Evolutionary conservation across 2,113 vertebrate species (phyloP), one percentile per base, ranked within the genome.

Genomic region (Stegastes partitus): DNA sequence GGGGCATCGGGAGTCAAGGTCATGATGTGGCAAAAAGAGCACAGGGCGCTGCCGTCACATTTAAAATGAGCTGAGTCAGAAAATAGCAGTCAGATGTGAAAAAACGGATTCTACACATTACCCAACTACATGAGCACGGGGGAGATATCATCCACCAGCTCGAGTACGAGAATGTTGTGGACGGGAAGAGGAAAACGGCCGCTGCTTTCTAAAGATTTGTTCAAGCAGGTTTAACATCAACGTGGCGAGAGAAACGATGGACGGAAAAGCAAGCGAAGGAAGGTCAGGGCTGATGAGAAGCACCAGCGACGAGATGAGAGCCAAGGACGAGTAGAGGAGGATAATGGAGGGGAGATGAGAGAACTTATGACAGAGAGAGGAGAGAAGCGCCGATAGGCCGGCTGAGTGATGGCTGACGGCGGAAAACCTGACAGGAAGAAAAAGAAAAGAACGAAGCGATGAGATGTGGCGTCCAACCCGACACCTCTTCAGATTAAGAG

Each of bases 211-310:
- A 42, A 15, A 14, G 39, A 42, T 11, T 3, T 11, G 1, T 2
- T 2, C 2, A 42, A 42, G 39, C 39, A 12, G 19, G 37, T 25
- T 56, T 57, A 15, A 42, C 14, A 25, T 50, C 26, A 26, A 58
- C 49, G 7, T 56, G 50, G 22, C 23, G 11, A 23, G 19, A 8
- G 28, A 84, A 54, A 31, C 31, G 4, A 50, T 2, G 3, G 31
- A 31, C 19, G 54, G 31, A 11, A 44, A 50, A 34, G 61, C 2
- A 9, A 34, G 7, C 31, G 10, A 34, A 47, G 45, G 37, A 57
- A 42, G 55, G 49, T 74, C 54, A 53, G 22, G 19, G 49, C 12
- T 37, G 34, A 23, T 50, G n/a, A 71, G 18, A 61, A 49, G 18
- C 15, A 49, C n/a, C 37, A 31, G 23, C 0, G 21, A 49, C 22